Base-by-base conservation (phyloP, 2,797 vertebrate species). In the Eutrigla gurnardus region DNA sequence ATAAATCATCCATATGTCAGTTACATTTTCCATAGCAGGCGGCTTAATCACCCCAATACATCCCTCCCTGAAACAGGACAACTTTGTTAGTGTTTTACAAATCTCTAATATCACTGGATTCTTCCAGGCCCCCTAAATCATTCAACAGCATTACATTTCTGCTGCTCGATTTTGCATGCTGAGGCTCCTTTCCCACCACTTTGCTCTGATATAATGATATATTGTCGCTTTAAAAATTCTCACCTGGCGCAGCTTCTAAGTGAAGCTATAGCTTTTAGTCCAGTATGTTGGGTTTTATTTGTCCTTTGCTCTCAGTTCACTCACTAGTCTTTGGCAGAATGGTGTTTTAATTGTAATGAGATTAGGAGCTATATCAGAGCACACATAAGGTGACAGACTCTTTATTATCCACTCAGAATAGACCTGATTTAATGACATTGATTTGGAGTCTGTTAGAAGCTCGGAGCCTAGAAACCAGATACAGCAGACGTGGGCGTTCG, bases 351-450 rank as follows among this genome's bases (percentile, higher is more conserved):
- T 73, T 75, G 45, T 85, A 82, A 90, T 78, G 63, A 84, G 87
- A 91, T 88, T 70, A 80, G 54, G 25, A 78, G 80, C 49, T 80
- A 77, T 77, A 89, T 86, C 58, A 62, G 80, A 77, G 70, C 83
- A 75, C 78, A 78, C 80, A 57, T 62, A 55, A 82, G 64, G 83
- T 71, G 86, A 85, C 78, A 81, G 74, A 70, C 78, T 83, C 85
- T 89, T 89, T 81, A 89, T 89, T 86, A 89, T 85, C 84, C 72
- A 78, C 82, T 83, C 80, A 74, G 79, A 83, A 85, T 75, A 86
- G 82, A 86, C 42, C 59, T 75, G 49, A 81, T 87, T 88, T 86
- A 88, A 86, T 89, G 82, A 81, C 76, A 86, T 63, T 85, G 82
- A 89, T 90, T 77, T 64, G 76, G 77, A 86, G 80, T 73, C 67